These are phyloP conservation scores for Stenopsyche tienmushanensis DNA, from an alignment of 1,140 invertebrate species.

Conservation along the genomic window DNA sequence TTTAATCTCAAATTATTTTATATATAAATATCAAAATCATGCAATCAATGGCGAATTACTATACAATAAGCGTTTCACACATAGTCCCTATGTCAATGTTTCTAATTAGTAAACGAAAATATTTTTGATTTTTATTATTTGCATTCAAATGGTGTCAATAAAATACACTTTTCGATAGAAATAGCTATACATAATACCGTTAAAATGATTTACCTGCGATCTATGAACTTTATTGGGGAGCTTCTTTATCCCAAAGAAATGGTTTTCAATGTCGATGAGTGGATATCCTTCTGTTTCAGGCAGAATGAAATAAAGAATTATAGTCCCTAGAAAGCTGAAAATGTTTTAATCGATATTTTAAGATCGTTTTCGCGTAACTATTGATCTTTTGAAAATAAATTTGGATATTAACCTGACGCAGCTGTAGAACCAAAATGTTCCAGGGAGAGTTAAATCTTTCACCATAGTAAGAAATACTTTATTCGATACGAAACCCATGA, in stretches of 20 bases:
- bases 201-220: not conserved
- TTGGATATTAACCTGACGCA: conserved; percentile 38
- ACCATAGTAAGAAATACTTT: conserved; percentile 65
- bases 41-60: too few species aligned
- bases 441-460: conserved; percentile 56
- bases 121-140: too few species aligned
- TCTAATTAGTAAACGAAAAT: too few species aligned
- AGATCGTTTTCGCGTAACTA: not conserved
- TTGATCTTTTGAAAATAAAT: not conserved
- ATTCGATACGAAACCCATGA: conserved; percentile 65
- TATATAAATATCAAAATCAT: too few species aligned
- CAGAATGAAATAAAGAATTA: conserved; percentile 56
- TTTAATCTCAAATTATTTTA: too few species aligned
- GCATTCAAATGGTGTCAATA: too few species aligned
- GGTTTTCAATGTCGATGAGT: conserved; percentile 60
- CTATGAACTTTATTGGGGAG: conserved; percentile 36
- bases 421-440: conserved; percentile 61
- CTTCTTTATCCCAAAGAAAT: conserved; percentile 55
- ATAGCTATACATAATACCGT: too few species aligned
- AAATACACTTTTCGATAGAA: too few species aligned
- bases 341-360: not conserved
- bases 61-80: too few species aligned
- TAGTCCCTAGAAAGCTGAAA: conserved; percentile 64
- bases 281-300: conserved; percentile 76
- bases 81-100: too few species aligned